These are phyloP conservation scores for Limnephilus auricula DNA, from an alignment of 2,888 invertebrate species.

Conservation along the genomic window DNA sequence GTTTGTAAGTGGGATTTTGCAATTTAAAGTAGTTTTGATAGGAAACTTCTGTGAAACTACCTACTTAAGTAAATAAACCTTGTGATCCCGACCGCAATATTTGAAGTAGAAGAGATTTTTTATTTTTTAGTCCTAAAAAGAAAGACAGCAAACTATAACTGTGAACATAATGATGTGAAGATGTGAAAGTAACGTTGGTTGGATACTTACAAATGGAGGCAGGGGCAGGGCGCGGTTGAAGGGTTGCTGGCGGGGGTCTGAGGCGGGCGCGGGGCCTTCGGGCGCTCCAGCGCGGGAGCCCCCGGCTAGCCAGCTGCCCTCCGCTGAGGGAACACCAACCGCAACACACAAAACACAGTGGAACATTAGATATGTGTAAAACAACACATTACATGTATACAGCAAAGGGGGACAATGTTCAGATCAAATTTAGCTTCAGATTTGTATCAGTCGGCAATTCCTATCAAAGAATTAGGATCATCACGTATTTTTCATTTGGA, in stretches of 20 bases:
- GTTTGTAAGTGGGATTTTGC: too few relatives aligned
- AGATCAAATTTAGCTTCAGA: conserved; percentile 5
- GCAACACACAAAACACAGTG: not conserved
- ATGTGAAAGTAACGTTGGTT: not conserved
- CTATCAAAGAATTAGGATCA: conserved; percentile 61
- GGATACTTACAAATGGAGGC: conserved; percentile 85
- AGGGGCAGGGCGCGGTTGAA: conserved; percentile 82
- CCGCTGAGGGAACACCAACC: conserved; percentile 76
- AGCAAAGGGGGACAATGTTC: not conserved
- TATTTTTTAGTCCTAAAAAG: too few relatives aligned
- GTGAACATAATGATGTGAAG: not conserved
- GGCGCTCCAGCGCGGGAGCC: conserved; percentile 80
- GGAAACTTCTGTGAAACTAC: too few relatives aligned
- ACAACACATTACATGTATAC: not conserved
- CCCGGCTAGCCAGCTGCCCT: conserved; percentile 94
- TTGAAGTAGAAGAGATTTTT: not conserved
- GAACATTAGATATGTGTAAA: not conserved
- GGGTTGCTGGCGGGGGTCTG: conserved; percentile 76
- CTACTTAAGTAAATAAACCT: too few relatives aligned
- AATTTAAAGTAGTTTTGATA: too few relatives aligned
- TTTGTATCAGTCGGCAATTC: conserved; percentile 68
- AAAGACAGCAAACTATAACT: not conserved
- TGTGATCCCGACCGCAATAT: too few relatives aligned
- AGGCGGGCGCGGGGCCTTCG: conserved; percentile 77
- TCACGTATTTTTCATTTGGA: not conserved